Percentiles rank a stretch among this genome's conserved stretches.
phyloP scores from a whole-genome alignment of 1,140 invertebrate species.

The Leptinotarsa defecta region DNA sequence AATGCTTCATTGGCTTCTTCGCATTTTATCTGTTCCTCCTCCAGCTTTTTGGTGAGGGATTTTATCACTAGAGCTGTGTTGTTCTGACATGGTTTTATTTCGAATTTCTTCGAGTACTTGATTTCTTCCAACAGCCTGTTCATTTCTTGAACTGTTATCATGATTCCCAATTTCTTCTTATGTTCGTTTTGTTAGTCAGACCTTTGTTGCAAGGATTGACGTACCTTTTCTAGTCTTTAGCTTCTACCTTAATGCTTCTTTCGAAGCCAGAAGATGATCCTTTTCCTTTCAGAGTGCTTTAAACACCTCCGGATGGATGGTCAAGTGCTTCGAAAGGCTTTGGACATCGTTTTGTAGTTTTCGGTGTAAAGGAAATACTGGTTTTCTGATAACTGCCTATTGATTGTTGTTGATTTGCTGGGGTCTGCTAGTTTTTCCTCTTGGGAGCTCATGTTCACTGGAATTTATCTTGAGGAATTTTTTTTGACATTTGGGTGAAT shows the following conservation, averaged over 20 bases:
- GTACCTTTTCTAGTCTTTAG: slow-evolving; percentile 20
- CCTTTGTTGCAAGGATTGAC: not conserved
- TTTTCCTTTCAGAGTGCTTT: slow-evolving; percentile 33
- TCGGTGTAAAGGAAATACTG: slow-evolving; percentile 37
- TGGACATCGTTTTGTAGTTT: slow-evolving; percentile 35
- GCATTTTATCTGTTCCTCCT: slow-evolving; percentile 33
- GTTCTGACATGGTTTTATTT: slow-evolving; percentile 30
- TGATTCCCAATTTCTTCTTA: slow-evolving; percentile 29
- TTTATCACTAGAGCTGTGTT: slow-evolving; percentile 22
- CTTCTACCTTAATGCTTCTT: slow-evolving; percentile 34
- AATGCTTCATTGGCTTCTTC: slow-evolving; percentile 34
- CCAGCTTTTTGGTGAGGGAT: slow-evolving; percentile 29
- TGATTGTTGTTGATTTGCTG: slow-evolving; percentile 17
- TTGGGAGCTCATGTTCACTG: slow-evolving; percentile 30
- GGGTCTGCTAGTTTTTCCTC: not conserved
- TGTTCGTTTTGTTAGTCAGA: slow-evolving; percentile 9
- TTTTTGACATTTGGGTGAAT: slow-evolving; percentile 25
- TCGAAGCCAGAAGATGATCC: slow-evolving; percentile 27
- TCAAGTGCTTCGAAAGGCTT: slow-evolving; percentile 31
- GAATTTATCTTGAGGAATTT: slow-evolving; percentile 27
- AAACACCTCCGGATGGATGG: slow-evolving; percentile 29
- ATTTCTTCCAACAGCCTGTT: slow-evolving; percentile 32
- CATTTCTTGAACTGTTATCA: slow-evolving; percentile 33
- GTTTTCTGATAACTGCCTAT: slow-evolving; percentile 34
- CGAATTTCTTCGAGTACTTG: slow-evolving; percentile 28